Percentiles rank a stretch among this genome's conserved stretches.
These are phyloP conservation scores for Leptopilina drosophilae DNA, from an alignment of 2,888 invertebrate genomes.

Conservation along the genomic window DNA sequence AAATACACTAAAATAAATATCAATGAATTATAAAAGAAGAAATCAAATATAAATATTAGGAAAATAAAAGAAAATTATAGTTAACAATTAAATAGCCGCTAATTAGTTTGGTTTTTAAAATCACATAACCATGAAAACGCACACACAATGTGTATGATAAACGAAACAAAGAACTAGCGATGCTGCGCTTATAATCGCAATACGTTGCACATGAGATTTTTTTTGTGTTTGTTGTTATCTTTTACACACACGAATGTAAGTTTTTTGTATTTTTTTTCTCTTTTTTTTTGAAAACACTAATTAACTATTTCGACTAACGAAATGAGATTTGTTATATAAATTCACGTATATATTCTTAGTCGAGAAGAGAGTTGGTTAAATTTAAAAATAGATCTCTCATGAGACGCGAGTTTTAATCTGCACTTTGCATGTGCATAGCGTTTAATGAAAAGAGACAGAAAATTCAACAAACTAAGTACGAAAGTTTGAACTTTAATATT, in stretches of 20 bases:
- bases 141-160: not conserved
- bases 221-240: not conserved
- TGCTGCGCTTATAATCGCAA: not conserved
- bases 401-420: not conserved
- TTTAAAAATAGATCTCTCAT: constrained; percentile 34
- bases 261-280: not conserved
- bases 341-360: not conserved
- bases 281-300: not conserved
- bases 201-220: not conserved
- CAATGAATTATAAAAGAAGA: no score
- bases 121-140: not conserved
- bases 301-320: constrained; percentile 3
- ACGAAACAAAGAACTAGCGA: constrained; percentile 2
- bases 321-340: constrained; percentile 2
- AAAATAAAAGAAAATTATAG: no score
- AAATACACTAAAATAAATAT: no score
- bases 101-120: not conserved
- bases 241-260: not conserved
- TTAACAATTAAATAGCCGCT: not conserved
- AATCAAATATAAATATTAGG: no score
- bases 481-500: no score
- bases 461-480: no score
- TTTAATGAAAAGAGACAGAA: not conserved
- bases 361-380: constrained; percentile 7
- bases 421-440: not conserved